Percentiles rank a stretch among this genome's conserved stretches.
phyloP scores from a whole-genome alignment of 92 coral and sea anemone genomes.

The Pocillopora grandis region DNA sequence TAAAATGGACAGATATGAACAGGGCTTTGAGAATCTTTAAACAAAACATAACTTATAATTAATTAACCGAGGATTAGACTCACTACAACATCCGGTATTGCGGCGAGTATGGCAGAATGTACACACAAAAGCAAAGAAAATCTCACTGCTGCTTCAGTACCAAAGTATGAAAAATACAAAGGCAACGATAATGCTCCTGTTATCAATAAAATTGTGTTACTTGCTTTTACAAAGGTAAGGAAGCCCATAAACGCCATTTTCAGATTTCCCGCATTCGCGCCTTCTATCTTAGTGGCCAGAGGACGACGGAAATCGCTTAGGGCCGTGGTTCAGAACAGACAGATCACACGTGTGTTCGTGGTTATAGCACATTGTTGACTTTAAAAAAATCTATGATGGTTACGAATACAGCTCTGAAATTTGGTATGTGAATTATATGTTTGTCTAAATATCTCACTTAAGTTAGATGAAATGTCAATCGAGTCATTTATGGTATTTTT shows the following conservation, averaged over 20 bases:
- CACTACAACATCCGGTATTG: constrained; percentile 64
- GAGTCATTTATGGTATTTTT: too few relatives aligned
- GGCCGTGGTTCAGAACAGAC: too few relatives aligned
- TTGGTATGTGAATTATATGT: too few relatives aligned
- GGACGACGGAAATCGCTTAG: neutral
- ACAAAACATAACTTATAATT: neutral
- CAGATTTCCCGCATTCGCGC: constrained; percentile 60
- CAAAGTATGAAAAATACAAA: constrained; percentile 73
- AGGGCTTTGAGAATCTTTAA: too few relatives aligned
- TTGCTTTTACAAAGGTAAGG: constrained; percentile 42
- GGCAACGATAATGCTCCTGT: constrained; percentile 60
- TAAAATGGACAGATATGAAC: too few relatives aligned
- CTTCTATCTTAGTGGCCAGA: neutral
- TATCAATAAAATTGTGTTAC: constrained; percentile 54
- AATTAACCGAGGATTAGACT: constrained; percentile 4
- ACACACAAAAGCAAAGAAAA: constrained; percentile 78
- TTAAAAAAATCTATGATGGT: too few relatives aligned
- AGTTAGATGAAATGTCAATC: too few relatives aligned
- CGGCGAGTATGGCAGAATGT: constrained; percentile 61
- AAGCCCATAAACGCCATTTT: constrained; percentile 65
- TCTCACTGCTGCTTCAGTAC: constrained; percentile 82
- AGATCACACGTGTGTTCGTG: too few relatives aligned
- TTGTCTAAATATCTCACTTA: too few relatives aligned
- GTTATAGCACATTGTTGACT: too few relatives aligned
- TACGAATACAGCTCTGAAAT: too few relatives aligned